Conservation (phyloP, 2,797 vertebrate species). For the Crocidura indochinensis region DNA sequence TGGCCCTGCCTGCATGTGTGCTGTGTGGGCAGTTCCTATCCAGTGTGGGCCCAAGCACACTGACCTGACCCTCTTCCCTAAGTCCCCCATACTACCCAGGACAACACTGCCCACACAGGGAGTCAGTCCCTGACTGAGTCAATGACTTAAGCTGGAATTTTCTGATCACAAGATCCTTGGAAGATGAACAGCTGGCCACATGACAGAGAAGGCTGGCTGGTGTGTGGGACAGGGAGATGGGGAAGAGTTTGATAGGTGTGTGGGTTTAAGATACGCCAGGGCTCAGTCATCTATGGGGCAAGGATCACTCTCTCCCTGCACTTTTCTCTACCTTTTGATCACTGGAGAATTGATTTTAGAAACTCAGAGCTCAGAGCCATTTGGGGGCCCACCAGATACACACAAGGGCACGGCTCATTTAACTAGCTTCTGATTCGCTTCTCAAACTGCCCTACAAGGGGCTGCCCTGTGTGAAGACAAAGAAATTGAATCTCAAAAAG, state of each 20-base stretch:
- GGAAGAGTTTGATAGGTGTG: not conserved
- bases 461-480: slow-evolving; percentile 30
- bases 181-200: slow-evolving; percentile 46
- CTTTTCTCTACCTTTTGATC: not conserved
- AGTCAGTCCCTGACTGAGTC: slow-evolving; percentile 54
- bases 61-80: slow-evolving; percentile 5
- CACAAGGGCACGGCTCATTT: not conserved
- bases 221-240: not conserved
- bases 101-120: slow-evolving; percentile 10
- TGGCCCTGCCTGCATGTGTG: not conserved
- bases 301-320: not conserved
- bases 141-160: slow-evolving; percentile 71
- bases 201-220: slow-evolving; percentile 46
- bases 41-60: not conserved
- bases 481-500: slow-evolving; percentile 32
- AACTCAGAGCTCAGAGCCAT: not conserved
- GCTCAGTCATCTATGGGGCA: not conserved
- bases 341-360: not conserved
- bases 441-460: not conserved
- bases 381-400: not conserved
- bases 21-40: not conserved
- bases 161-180: slow-evolving; percentile 71
- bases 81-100: not conserved
- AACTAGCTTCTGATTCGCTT: not conserved
- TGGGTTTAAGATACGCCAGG: fast-evolving